phyloP scores from a whole-genome alignment of 1,140 invertebrate genomes.

The Euglossa dilemma region DNA sequence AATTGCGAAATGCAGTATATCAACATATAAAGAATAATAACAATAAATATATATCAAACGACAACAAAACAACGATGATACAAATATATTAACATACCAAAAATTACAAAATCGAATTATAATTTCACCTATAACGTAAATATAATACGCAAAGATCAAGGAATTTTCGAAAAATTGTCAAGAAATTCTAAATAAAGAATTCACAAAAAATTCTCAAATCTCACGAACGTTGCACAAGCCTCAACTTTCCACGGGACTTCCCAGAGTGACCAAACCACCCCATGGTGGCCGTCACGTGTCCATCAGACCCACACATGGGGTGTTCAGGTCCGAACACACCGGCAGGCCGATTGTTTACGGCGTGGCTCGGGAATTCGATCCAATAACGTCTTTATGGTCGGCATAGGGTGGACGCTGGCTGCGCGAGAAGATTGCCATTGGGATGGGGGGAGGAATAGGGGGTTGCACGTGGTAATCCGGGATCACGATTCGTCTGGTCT shows the following conservation, averaged over 20 bases:
- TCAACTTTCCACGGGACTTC: not conserved
- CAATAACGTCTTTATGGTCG: conserved; percentile 57
- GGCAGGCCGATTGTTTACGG: conserved; percentile 38
- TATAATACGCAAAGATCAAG: too few species aligned
- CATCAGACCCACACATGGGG: not conserved
- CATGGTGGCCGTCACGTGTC: not conserved
- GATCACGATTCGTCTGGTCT: conserved; percentile 47
- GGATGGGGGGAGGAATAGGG: not conserved
- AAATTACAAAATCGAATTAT: too few species aligned
- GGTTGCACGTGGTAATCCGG: conserved; percentile 41
- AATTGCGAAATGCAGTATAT: too few species aligned
- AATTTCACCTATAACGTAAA: too few species aligned
- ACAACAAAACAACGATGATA: too few species aligned
- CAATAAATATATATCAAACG: too few species aligned
- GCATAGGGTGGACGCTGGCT: conserved; percentile 34
- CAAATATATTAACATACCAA: too few species aligned
- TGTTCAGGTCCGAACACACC: not conserved
- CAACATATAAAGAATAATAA: too few species aligned
- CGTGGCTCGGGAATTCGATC: conserved; percentile 51
- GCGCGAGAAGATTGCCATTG: conserved; percentile 37
- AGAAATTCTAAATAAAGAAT: too few species aligned
- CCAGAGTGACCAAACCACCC: not conserved
- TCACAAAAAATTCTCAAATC: not conserved
- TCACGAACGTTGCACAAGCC: not conserved
- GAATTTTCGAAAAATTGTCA: too few species aligned